phyloP scores from a whole-genome alignment of 2,113 vertebrate species.

The Catagonus wagneri region DNA sequence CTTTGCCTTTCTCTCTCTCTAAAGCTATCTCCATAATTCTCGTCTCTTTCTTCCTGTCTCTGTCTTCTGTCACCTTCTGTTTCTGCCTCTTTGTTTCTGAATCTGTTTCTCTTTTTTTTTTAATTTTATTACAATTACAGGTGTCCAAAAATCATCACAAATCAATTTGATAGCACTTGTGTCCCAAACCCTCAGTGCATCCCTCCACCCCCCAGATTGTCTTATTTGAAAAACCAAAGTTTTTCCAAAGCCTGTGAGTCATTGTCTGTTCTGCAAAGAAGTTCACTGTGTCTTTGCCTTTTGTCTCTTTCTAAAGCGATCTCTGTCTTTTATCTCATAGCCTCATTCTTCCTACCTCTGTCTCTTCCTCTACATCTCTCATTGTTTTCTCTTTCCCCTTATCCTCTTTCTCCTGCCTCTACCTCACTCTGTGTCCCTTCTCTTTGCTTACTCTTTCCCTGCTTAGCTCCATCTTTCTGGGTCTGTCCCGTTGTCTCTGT shows the following conservation, averaged over 20 bases:
- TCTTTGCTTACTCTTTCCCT: neutral
- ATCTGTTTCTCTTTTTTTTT: neutral
- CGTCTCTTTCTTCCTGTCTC: too few species aligned
- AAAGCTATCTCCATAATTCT: neutral
- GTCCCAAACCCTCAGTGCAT: too few species aligned
- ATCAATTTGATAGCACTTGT: too few species aligned
- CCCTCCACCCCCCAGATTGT: too few species aligned
- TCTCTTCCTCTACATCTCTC: neutral
- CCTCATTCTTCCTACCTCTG: neutral
- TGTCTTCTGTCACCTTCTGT: too few species aligned
- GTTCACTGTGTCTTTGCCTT: neutral
- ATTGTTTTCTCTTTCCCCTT: neutral
- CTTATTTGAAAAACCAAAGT: too few species aligned
- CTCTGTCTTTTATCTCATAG: neutral
- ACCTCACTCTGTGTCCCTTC: neutral
- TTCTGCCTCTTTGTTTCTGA: neutral
- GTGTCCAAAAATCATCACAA: too few species aligned
- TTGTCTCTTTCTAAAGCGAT: too few species aligned
- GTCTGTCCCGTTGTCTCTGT: neutral
- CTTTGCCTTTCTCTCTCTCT: neutral
- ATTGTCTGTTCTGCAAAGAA: too few species aligned
- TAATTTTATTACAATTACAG: too few species aligned
- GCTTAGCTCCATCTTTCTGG: neutral
- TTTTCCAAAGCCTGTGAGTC: too few species aligned
- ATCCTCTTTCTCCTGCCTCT: fast-evolving